Evolutionary conservation across 2,888 invertebrate genomes (phyloP).

Genomic region (Oscheius myriophilus): DNA sequence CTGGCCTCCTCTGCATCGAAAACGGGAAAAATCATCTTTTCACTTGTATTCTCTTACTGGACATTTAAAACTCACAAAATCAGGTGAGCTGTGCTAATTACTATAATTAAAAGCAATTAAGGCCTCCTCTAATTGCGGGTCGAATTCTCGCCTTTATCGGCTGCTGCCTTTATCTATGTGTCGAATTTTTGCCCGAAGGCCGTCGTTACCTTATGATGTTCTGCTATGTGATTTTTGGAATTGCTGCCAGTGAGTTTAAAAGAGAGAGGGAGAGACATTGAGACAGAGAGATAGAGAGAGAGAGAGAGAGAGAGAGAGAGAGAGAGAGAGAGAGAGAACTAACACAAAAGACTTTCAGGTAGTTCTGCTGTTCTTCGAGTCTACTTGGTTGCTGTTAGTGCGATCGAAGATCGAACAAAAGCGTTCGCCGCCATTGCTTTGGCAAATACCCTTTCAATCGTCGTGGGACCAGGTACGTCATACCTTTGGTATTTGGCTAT

Average conservation of each 20-base stretch:
- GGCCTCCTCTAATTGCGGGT: slow-evolving; percentile 45
- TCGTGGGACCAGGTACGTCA: slow-evolving; percentile 41
- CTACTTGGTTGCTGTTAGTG: slow-evolving; percentile 47
- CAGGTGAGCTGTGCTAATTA: slow-evolving; percentile 31
- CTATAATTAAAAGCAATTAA: background rate
- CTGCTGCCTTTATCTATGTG: slow-evolving; percentile 46
- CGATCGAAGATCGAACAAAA: slow-evolving; percentile 36
- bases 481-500: too few relatives aligned
- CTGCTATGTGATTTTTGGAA: slow-evolving; percentile 49
- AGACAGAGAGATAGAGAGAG: too few relatives aligned
- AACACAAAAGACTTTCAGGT: slow-evolving; percentile 24
- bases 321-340: too few relatives aligned
- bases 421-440: slow-evolving; percentile 42
- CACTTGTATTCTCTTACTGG: slow-evolving; percentile 51
- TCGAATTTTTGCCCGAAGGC: slow-evolving; percentile 41
- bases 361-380: slow-evolving; percentile 44
- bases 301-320: too few relatives aligned
- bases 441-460: slow-evolving; percentile 43
- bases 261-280: background rate
- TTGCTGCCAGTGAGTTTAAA: slow-evolving; percentile 34
- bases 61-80: slow-evolving; percentile 44
- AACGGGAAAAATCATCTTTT: slow-evolving; percentile 47
- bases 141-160: slow-evolving; percentile 42
- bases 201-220: slow-evolving; percentile 43
- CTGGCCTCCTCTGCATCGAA: slow-evolving; percentile 47